These are phyloP conservation scores for Protomyctophum bolini DNA, from an alignment of 2,113 vertebrate species.

Conservation along the genomic window DNA sequence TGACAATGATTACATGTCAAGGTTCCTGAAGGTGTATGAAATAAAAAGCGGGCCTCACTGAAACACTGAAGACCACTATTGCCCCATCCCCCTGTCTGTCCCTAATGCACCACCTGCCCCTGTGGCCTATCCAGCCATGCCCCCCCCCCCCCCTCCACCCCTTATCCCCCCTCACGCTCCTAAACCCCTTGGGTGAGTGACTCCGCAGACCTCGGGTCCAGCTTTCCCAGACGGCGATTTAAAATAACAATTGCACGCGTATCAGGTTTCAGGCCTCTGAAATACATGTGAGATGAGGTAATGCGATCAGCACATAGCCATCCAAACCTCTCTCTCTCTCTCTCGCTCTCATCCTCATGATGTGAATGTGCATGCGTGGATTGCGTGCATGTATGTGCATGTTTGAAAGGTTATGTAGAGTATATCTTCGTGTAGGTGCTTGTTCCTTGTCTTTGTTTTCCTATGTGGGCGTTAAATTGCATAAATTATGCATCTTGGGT, in stretches of 20 bases:
- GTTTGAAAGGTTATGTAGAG: too few species aligned
- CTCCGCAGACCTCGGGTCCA: slow-evolving; percentile 68
- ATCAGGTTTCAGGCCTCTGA: slow-evolving; percentile 77
- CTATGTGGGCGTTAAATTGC: too few species aligned
- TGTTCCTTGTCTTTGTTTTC: too few species aligned
- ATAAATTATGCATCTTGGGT: too few species aligned
- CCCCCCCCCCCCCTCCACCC: slow-evolving; percentile 22
- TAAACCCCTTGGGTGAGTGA: slow-evolving; percentile 55
- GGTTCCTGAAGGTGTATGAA: slow-evolving; percentile 2
- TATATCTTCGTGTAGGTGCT: too few species aligned
- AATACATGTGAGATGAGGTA: slow-evolving; percentile 81
- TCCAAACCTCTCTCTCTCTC: slow-evolving; percentile 51
- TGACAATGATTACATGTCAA: not conserved
- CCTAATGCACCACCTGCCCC: slow-evolving; percentile 53
- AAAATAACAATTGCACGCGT: slow-evolving; percentile 82
- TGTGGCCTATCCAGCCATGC: slow-evolving; percentile 41
- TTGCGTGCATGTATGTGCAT: too few species aligned
- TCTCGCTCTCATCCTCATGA: slow-evolving; percentile 39
- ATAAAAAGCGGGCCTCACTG: not conserved
- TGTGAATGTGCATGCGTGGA: too few species aligned
- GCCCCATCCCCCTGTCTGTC: slow-evolving; percentile 5
- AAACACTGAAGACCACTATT: not conserved
- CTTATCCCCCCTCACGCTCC: not conserved
- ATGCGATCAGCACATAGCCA: slow-evolving; percentile 72
- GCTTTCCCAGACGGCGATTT: slow-evolving; percentile 80